Evolutionary conservation across 2,888 invertebrate species (phyloP).

Genomic region (Spodoptera picta): DNA sequence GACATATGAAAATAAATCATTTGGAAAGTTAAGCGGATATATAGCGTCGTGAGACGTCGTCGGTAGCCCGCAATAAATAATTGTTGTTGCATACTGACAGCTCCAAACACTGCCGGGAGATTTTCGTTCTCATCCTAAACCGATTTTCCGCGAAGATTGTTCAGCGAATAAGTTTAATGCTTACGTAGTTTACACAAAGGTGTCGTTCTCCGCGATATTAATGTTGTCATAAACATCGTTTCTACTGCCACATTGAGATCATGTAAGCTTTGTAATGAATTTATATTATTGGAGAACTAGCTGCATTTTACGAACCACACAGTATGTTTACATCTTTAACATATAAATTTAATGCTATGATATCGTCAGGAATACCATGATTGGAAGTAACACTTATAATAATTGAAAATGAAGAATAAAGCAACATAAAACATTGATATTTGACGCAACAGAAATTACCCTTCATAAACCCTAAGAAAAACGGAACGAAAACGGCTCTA

Average conservation of each 20-base stretch:
- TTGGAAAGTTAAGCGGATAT: slow-evolving; percentile 63
- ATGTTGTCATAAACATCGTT: slow-evolving; percentile 23
- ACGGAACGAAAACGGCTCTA: too few species aligned
- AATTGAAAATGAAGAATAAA: too few species aligned
- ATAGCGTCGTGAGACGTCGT: slow-evolving; percentile 58
- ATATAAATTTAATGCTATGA: too few species aligned
- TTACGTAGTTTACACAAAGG: slow-evolving; percentile 37
- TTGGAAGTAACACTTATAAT: too few species aligned
- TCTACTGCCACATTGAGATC: slow-evolving; percentile 15
- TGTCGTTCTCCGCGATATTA: slow-evolving; percentile 22
- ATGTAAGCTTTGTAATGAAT: slow-evolving; percentile 8
- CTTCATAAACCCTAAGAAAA: too few species aligned
- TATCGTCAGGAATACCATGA: too few species aligned
- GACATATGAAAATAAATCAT: slow-evolving; percentile 68
- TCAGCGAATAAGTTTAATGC: slow-evolving; percentile 29
- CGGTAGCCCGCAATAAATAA: slow-evolving; percentile 64
- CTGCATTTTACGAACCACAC: too few species aligned
- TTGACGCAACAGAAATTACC: too few species aligned
- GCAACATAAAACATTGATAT: too few species aligned
- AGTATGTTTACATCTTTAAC: too few species aligned
- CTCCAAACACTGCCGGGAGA: slow-evolving; percentile 42
- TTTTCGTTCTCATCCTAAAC: slow-evolving; percentile 21
- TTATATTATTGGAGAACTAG: neutral
- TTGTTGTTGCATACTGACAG: slow-evolving; percentile 63
- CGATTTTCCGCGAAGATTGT: slow-evolving; percentile 37